A percentile compares a stretch with the other conserved stretches of the same genome.
phyloP scores from a whole-genome alignment of 2,888 invertebrate species.

The Chaetogeoica ovagalla region DNA sequence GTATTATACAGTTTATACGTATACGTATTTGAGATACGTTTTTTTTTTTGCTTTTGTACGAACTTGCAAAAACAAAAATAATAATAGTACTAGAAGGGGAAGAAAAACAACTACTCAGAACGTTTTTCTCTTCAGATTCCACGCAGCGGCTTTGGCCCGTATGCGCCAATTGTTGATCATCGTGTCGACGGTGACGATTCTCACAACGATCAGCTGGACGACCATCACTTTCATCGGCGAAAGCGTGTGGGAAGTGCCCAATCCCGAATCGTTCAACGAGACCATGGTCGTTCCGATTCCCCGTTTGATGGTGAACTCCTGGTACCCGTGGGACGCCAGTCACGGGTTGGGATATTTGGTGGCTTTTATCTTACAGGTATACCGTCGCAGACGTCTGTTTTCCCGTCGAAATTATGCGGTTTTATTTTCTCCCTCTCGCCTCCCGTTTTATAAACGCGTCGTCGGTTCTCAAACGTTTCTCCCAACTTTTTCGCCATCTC shows the following conservation, averaged over 20 bases:
- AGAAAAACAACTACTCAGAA: too few species aligned
- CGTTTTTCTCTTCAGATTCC: constrained; percentile 47
- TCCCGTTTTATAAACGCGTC: too few species aligned
- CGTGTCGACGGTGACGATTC: constrained; percentile 67
- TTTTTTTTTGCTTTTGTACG: too few species aligned
- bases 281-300: constrained; percentile 72
- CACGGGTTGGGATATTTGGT: constrained; percentile 70
- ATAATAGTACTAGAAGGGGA: too few species aligned
- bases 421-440: too few species aligned
- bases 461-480: too few species aligned
- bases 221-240: constrained; percentile 80
- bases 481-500: too few species aligned
- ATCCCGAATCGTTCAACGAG: constrained; percentile 72
- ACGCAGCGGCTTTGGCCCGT: constrained; percentile 71
- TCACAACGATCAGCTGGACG: constrained; percentile 72
- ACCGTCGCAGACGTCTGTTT: too few species aligned
- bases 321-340: constrained; percentile 76
- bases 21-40: too few species aligned
- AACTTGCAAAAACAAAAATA: too few species aligned
- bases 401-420: too few species aligned
- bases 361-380: constrained; percentile 70
- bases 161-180: constrained; percentile 74
- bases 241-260: constrained; percentile 69
- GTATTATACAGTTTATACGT: too few species aligned
- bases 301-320: constrained; percentile 73